Conservation (phyloP, 2,113 vertebrate genomes). For the Mesoclemmys tuberculata region DNA sequence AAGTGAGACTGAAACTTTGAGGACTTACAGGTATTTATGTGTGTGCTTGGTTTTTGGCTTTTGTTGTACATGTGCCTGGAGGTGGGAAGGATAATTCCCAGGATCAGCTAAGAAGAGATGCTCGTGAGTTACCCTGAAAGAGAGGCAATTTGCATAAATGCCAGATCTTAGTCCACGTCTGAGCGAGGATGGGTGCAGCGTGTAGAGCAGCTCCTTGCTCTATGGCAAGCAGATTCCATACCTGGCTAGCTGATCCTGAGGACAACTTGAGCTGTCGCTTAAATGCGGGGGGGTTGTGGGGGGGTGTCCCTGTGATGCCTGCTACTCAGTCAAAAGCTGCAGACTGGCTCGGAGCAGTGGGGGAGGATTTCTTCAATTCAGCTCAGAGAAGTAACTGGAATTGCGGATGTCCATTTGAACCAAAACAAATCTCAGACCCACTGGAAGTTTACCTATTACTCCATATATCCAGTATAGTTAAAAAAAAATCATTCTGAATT, state of each 20-base stretch:
- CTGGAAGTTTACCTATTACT: slow-evolving; percentile 16
- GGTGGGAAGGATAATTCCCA: neutral
- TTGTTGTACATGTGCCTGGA: rapidly evolving
- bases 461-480: slow-evolving; percentile 11
- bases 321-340: neutral
- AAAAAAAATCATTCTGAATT: neutral
- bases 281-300: neutral
- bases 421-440: neutral
- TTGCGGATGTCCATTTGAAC: neutral
- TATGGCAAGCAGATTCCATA: rapidly evolving
- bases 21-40: neutral
- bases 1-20: neutral
- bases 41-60: rapidly evolving
- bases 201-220: neutral
- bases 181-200: rapidly evolving
- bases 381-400: neutral
- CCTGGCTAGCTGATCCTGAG: neutral
- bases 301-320: neutral
- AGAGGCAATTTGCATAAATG: rapidly evolving
- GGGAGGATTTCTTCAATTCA: slow-evolving; percentile 41
- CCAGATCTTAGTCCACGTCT: rapidly evolving
- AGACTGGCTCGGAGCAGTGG: neutral
- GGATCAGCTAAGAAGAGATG: rapidly evolving
- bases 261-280: rapidly evolving
- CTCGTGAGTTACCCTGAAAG: neutral